These are phyloP conservation scores for Neogobius melanostomus DNA, from an alignment of 2,113 vertebrate genomes.

Conservation along the genomic window DNA sequence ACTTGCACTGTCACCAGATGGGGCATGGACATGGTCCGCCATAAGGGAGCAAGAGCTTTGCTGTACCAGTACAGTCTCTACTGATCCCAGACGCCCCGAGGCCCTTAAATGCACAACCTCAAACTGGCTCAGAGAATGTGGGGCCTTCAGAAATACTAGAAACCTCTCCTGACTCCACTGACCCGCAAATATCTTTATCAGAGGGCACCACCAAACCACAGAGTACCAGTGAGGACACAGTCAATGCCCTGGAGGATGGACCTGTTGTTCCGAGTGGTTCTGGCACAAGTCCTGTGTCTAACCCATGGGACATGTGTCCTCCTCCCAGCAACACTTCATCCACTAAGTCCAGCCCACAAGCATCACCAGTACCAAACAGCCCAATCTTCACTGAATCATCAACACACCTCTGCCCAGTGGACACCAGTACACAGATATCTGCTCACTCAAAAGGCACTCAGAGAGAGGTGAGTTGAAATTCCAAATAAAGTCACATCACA, in stretches of 20 bases:
- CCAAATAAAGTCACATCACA: not conserved
- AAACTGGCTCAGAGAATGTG: not conserved
- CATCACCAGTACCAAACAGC: not conserved
- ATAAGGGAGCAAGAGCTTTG: slow-evolving; percentile 30
- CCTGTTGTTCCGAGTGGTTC: not conserved
- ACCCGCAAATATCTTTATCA: not conserved
- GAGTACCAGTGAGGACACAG: not conserved
- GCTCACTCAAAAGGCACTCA: not conserved
- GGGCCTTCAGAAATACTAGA: not conserved
- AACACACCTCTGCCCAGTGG: not conserved
- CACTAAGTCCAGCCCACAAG: slow-evolving; percentile 2
- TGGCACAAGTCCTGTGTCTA: not conserved
- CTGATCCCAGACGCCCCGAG: slow-evolving; percentile 36
- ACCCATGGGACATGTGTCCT: slow-evolving; percentile 56
- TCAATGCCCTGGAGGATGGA: not conserved
- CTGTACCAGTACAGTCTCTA: slow-evolving; percentile 37
- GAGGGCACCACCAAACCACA: rapidly evolving
- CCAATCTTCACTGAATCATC: not conserved
- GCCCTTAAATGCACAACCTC: not conserved
- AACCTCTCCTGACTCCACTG: not conserved
- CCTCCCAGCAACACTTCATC: slow-evolving; percentile 20
- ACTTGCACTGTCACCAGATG: slow-evolving; percentile 20
- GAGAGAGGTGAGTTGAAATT: slow-evolving; percentile 5
- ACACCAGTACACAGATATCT: slow-evolving; percentile 27
- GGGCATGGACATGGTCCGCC: slow-evolving; percentile 45